phyloP scores from a whole-genome alignment of 1,140 invertebrate species.

The Teleogryllus occipitalis region DNA sequence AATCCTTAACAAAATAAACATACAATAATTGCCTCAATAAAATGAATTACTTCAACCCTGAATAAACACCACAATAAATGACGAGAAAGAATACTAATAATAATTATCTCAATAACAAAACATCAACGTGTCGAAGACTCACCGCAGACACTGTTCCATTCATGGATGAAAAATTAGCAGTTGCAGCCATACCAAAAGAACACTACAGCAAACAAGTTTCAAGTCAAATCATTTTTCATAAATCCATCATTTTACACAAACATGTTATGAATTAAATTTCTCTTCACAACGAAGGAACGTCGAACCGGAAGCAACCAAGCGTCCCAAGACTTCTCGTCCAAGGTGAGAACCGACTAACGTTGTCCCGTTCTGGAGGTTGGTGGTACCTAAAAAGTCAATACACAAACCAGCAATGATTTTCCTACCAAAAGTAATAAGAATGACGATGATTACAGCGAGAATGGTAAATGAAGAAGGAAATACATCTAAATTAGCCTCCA shows the following conservation, averaged over 20 bases:
- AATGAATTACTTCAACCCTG: too few species aligned
- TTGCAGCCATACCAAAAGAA: constrained; percentile 14
- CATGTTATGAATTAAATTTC: not conserved
- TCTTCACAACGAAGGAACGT: not conserved
- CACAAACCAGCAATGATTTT: too few species aligned
- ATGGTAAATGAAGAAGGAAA: too few species aligned
- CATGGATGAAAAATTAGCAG: constrained; percentile 15
- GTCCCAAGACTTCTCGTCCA: not conserved
- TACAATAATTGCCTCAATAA: too few species aligned
- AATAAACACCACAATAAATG: too few species aligned
- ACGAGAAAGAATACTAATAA: too few species aligned
- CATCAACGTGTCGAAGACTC: not conserved
- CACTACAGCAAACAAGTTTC: constrained; percentile 7
- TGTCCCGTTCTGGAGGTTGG: too few species aligned
- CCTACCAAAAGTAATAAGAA: too few species aligned
- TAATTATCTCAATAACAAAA: not conserved
- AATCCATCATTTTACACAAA: not conserved
- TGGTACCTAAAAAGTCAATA: too few species aligned
- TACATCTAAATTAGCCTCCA: not conserved
- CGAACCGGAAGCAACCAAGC: not conserved
- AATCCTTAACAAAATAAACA: too few species aligned
- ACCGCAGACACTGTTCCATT: constrained; percentile 17
- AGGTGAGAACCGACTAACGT: too few species aligned
- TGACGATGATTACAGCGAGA: too few species aligned
- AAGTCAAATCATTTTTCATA: constrained; percentile 10